Evolutionary conservation across 2,888 invertebrate genomes (phyloP), one percentile per base, ranked within the genome.

Genomic region (Lasioglossum calceatum): DNA sequence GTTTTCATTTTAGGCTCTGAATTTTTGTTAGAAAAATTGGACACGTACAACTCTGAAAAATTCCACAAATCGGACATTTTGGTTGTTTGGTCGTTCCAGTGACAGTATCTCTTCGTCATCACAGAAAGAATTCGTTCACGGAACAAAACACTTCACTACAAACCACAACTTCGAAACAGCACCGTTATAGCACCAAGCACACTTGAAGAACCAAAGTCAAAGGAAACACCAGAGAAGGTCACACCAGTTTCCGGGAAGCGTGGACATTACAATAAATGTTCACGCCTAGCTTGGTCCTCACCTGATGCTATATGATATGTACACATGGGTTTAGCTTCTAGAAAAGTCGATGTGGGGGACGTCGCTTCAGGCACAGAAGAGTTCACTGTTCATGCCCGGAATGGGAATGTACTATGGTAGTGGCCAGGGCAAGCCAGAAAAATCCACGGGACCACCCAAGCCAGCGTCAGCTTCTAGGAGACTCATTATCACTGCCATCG

Each of bases 401-500:
- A 82, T 79, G 44, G 64, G 61, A 77, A 75, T 87, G 77, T 87
- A 87, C 92, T 94, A 98, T 36, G 98, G 97, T 78, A 98, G 96
- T 0, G 98, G 98, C 98, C 98, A 98, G 0, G 98, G 98, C 39
- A 98, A 95, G 50, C 98, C 98, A 14, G 98, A 97, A 95, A 98
- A 98, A 95, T 98, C 98, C 61, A 98, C 97, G 0, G 98, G 98
- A 0, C 98, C 98, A 5, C 98, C 98, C 50, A 98, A 96, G 0
- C 98, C 98, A 0, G 98, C 98, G 94, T 98, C 98, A 0, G 98
- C 98, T 95, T 98, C 98, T 72, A 98, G 95, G 42, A 98, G 96
- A 94, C 98, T 98, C 98, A 98, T 98, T 91, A 98, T 98, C 89
- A 98, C 98, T 1, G 98, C 98, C 98, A 98, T 98, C 8, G 98